A percentile compares a stretch with the other conserved stretches of the same genome.
phyloP scores from a whole-genome alignment of 2,797 vertebrate genomes.

The Sylvilagus floridanus region DNA sequence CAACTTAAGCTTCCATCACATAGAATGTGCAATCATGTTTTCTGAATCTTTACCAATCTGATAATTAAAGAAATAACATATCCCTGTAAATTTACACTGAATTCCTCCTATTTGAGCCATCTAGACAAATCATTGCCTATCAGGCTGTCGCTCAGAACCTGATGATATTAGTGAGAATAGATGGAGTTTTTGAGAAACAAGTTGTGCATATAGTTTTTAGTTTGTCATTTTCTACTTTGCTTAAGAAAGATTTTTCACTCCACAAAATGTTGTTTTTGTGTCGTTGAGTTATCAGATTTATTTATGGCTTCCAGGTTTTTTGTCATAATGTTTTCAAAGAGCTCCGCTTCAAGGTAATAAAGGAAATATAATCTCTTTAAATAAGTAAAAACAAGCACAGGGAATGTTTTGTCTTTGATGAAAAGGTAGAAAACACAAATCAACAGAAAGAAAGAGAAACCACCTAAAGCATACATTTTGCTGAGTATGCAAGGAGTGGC shows the following conservation, averaged over 20 bases:
- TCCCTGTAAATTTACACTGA: neutral
- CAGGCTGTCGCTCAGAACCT: neutral
- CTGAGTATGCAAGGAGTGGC: neutral
- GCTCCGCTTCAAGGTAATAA: conserved; percentile 18
- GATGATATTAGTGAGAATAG: neutral
- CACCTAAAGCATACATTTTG: neutral
- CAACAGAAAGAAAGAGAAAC: neutral
- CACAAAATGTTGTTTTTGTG: neutral
- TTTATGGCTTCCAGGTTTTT: conserved; percentile 7
- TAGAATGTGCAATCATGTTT: neutral
- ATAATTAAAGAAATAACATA: neutral
- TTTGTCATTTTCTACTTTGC: conserved; percentile 50
- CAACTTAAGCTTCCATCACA: neutral
- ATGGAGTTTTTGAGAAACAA: conserved; percentile 52
- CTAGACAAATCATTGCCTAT: neutral
- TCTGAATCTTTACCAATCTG: conserved; percentile 4
- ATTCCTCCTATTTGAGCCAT: conserved; percentile 19
- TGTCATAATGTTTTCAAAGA: conserved; percentile 17
- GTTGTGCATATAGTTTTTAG: neutral
- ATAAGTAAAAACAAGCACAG: neutral
- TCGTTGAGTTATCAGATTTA: conserved; percentile 55
- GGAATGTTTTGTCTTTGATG: neutral
- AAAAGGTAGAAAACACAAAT: conserved; percentile 43
- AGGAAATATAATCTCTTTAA: conserved; percentile 15
- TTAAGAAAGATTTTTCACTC: neutral